Percentiles rank a stretch among this genome's conserved stretches.
Evolutionary conservation across 2,113 vertebrate genomes (phyloP).

Genomic region (Indri indri): DNA sequence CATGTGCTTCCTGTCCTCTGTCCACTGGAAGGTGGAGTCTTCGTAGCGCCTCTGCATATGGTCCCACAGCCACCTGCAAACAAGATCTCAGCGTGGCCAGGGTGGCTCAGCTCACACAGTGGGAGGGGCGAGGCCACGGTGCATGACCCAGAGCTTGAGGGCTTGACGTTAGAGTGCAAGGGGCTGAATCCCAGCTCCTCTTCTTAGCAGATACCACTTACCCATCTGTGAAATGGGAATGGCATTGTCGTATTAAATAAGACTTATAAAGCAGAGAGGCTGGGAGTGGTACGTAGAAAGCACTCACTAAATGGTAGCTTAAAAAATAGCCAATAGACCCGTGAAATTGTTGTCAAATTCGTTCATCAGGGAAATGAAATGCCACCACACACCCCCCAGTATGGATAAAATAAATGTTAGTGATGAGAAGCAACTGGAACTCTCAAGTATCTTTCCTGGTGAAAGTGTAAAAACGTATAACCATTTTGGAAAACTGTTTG

Average conservation of each 20-base stretch:
- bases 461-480: not conserved
- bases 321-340: not conserved
- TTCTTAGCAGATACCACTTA: not conserved
- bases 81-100: not conserved
- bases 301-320: not conserved
- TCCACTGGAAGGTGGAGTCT: not conserved
- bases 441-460: not conserved
- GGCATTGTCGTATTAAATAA: not conserved
- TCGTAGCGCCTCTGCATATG: not conserved
- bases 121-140: not conserved
- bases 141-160: accelerated
- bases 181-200: not conserved
- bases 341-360: not conserved
- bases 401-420: not conserved
- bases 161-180: not conserved
- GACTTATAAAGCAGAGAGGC: not conserved
- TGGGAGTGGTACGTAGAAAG: not conserved
- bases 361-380: not conserved
- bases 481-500: not conserved
- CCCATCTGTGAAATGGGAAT: not conserved
- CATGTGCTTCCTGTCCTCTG: not conserved
- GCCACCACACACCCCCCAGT: not conserved
- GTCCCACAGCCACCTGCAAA: not conserved
- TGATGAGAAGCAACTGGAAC: not conserved
- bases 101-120: no score